A percentile compares a stretch with the other conserved stretches of the same genome.
phyloP scores from a whole-genome alignment of 2,113 vertebrate genomes.

The Addax nasomaculatus region DNA sequence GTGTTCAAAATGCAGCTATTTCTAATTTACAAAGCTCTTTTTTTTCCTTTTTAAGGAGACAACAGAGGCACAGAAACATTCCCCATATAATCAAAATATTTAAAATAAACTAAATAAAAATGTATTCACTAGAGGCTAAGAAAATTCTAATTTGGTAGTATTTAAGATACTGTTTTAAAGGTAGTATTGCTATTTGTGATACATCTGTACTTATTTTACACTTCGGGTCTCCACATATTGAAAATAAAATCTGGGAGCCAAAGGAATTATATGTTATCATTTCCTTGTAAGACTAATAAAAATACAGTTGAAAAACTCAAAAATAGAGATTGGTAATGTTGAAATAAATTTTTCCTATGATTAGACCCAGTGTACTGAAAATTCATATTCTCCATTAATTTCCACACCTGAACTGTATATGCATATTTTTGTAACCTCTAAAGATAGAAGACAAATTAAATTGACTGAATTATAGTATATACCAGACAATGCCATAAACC shows the following conservation, averaged over 20 bases:
- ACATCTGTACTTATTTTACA: not conserved
- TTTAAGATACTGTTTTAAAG: not conserved
- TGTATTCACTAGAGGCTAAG: not conserved
- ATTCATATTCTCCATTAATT: not conserved
- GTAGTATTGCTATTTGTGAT: not conserved
- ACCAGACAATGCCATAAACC: not conserved
- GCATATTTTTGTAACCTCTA: not conserved
- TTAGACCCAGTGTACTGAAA: not conserved
- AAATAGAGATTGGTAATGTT: not conserved
- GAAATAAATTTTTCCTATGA: not conserved
- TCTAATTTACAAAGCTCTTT: not conserved
- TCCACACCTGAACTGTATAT: not conserved
- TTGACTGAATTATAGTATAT: not conserved
- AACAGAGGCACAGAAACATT: not conserved
- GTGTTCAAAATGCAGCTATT: not conserved
- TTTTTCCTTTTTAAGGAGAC: not conserved
- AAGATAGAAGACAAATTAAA: not conserved
- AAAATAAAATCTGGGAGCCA: not conserved
- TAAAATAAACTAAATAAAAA: not conserved
- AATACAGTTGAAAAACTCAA: not conserved
- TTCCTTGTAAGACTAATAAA: not conserved
- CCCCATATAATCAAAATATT: not conserved
- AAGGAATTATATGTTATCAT: not conserved
- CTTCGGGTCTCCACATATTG: not conserved
- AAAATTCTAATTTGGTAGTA: not conserved